phyloP scores from a whole-genome alignment of 2,113 vertebrate genomes.

The Indicator maculatus region DNA sequence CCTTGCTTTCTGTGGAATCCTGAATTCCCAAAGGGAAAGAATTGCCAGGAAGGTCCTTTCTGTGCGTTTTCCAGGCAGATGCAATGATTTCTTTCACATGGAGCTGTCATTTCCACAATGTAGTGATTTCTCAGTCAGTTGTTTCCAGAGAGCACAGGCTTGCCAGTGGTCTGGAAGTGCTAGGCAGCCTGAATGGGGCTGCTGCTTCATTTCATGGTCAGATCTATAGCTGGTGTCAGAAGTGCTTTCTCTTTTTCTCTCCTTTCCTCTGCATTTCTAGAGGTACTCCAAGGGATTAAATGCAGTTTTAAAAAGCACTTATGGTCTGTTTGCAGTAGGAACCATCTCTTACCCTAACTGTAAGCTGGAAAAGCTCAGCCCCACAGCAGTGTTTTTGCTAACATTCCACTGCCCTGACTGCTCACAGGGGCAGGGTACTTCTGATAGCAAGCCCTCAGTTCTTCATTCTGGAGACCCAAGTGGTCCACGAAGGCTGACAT shows the following conservation, averaged over 20 bases:
- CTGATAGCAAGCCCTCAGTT: conserved; percentile 10
- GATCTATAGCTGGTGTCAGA: not conserved
- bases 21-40: not conserved
- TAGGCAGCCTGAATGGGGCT: not conserved
- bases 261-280: not conserved
- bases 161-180: not conserved
- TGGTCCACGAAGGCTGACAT: conserved; percentile 30
- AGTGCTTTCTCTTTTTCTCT: not conserved
- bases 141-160: not conserved
- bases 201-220: conserved; percentile 18
- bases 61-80: not conserved
- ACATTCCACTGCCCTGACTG: not conserved
- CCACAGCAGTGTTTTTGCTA: not conserved
- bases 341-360: not conserved
- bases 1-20: not conserved
- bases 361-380: not conserved
- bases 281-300: not conserved
- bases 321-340: not conserved
- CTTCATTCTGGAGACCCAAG: not conserved
- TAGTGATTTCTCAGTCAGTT: not conserved
- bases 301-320: conserved; percentile 19
- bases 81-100: not conserved
- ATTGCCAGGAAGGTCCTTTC: not conserved
- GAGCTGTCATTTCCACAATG: not conserved
- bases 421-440: not conserved